These are phyloP conservation scores for Aeoliscus strigatus DNA, from an alignment of 2,797 vertebrate species.

Conservation along the genomic window DNA sequence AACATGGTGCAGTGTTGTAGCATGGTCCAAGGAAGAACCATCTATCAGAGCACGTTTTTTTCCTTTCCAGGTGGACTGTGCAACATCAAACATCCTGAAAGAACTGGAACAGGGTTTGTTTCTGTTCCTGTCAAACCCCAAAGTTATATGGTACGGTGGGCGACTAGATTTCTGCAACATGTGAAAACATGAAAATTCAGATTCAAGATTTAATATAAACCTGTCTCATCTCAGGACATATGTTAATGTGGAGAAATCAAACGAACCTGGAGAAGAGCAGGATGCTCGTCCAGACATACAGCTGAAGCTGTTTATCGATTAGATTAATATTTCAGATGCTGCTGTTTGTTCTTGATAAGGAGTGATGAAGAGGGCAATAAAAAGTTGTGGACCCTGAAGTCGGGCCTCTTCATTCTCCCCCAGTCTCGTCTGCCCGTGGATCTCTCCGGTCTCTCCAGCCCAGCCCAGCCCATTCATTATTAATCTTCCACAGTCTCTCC, in stretches of 20 bases:
- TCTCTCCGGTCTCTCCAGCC: conserved; percentile 49
- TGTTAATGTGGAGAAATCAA: conserved; percentile 9
- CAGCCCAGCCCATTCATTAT: conserved; percentile 63
- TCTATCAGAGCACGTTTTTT: too few relatives aligned
- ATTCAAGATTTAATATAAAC: conserved; percentile 5
- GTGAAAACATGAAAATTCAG: background rate
- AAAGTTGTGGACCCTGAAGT: conserved; percentile 33
- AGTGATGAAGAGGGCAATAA: conserved; percentile 34
- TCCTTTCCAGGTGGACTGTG: too few relatives aligned
- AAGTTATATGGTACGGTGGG: too few relatives aligned
- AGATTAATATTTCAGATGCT: conserved; percentile 46
- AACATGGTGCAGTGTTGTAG: too few relatives aligned
- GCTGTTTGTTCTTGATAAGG: conserved; percentile 14
- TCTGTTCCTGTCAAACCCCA: too few relatives aligned
- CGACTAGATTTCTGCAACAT: too few relatives aligned
- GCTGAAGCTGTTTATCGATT: conserved; percentile 40
- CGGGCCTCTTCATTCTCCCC: conserved; percentile 19
- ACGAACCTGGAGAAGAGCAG: conserved; percentile 1
- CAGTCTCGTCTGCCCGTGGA: conserved; percentile 45
- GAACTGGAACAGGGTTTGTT: too few relatives aligned
- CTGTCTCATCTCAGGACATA: conserved; percentile 14
- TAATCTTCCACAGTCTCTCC: conserved; percentile 53
- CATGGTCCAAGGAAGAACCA: too few relatives aligned
- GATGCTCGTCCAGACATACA: conserved; percentile 13
- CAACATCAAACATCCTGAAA: too few relatives aligned